A percentile compares a stretch with the other conserved stretches of the same genome.
Evolutionary conservation across 2,797 vertebrate species (phyloP).

Genomic region (Danio jaintianensis): DNA sequence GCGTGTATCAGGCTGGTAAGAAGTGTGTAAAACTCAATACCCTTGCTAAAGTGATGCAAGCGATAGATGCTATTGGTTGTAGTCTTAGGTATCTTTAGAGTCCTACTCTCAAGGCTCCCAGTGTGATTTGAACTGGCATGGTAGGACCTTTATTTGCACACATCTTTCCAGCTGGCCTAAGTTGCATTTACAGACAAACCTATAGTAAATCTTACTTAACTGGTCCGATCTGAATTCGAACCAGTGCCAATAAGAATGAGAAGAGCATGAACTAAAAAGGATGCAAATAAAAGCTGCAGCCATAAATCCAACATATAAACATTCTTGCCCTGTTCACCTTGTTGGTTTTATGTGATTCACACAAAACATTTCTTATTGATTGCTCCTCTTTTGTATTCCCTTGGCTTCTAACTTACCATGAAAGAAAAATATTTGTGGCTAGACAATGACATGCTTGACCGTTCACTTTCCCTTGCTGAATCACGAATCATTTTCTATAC

Average conservation of each 20-base stretch:
- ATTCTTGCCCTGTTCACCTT: not conserved
- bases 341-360: constrained; percentile 24
- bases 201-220: no score
- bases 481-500: not conserved
- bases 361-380: constrained; percentile 40
- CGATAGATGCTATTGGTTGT: no score
- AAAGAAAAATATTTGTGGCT: constrained; percentile 21
- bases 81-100: no score
- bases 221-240: not conserved
- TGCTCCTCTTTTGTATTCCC: constrained; percentile 1
- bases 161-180: no score
- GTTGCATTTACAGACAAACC: no score
- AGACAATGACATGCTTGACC: not conserved
- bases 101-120: no score
- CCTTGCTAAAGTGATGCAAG: no score
- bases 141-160: no score
- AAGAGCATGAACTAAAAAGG: not conserved
- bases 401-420: constrained; percentile 30
- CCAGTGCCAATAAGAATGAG: not conserved
- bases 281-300: not conserved
- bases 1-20: no score
- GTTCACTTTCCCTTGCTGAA: not conserved
- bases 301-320: not conserved
- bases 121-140: no score
- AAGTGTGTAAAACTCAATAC: no score